These are phyloP conservation scores for Zaprionus gabonicus DNA, from an alignment of 1,140 invertebrate genomes.

Conservation along the genomic window DNA sequence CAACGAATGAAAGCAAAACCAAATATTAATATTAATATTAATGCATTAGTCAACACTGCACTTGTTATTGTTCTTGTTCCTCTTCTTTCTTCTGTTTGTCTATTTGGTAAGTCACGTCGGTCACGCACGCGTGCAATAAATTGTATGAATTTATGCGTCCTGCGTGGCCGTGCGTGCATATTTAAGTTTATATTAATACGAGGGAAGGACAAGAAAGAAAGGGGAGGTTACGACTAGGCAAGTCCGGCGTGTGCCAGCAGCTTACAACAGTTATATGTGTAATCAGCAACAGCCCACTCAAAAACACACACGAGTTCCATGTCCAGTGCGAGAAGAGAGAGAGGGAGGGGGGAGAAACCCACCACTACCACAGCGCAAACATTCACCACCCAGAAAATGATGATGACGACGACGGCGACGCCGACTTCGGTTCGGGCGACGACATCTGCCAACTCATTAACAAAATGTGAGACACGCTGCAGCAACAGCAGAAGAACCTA, in stretches of 20 bases:
- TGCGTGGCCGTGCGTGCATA: conserved; percentile 26
- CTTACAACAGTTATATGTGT: conserved; percentile 54
- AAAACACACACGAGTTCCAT: conserved; percentile 6
- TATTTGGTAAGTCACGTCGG: conserved; percentile 8
- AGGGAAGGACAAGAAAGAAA: background rate
- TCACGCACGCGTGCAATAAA: conserved; percentile 67
- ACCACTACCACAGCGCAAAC: conserved; percentile 49
- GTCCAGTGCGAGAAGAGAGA: background rate
- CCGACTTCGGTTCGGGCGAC: conserved; percentile 22
- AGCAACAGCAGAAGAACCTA: conserved; percentile 7
- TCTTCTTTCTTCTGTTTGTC: background rate
- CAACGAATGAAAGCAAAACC: conserved; percentile 26
- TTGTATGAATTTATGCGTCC: conserved; percentile 46
- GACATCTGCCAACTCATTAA: conserved; percentile 69
- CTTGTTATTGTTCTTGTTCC: background rate
- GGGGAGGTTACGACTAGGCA: background rate
- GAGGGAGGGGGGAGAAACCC: conserved; percentile 27
- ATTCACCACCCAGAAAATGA: conserved; percentile 70
- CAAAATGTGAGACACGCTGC: conserved; percentile 46
- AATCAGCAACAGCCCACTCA: conserved; percentile 57
- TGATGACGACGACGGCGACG: conserved; percentile 37
- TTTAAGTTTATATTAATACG: conserved; percentile 37
- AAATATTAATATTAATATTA: conserved; percentile 21
- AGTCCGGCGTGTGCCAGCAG: conserved; percentile 30
- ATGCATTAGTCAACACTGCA: conserved; percentile 3